A percentile compares a stretch with the other conserved stretches of the same genome.
Conservation (phyloP, 2,888 invertebrate genomes). For the Cistogaster globosa region DNA sequence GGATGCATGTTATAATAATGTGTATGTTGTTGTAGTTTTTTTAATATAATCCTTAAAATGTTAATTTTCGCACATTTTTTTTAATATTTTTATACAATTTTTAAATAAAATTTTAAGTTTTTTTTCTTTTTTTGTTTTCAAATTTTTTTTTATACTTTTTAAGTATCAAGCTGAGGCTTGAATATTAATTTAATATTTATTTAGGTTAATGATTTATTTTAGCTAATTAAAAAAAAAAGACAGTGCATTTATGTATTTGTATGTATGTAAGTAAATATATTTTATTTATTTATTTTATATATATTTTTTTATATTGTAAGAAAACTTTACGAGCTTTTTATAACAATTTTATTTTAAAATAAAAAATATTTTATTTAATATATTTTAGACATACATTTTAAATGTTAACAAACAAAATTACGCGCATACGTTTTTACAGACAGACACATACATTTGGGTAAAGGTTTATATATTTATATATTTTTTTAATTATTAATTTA, state of each 20-base stretch:
- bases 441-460: constrained; percentile 46
- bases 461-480: background rate
- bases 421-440: constrained; percentile 61
- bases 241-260: constrained; percentile 35
- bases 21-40: constrained; percentile 35
- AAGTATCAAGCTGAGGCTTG: constrained; percentile 60
- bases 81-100: constrained; percentile 56
- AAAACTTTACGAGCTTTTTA: constrained; percentile 42
- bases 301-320: constrained; percentile 29
- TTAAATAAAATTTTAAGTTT: constrained; percentile 39
- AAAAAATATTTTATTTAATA: constrained; percentile 60
- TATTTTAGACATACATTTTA: constrained; percentile 63
- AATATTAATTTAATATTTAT: constrained; percentile 37
- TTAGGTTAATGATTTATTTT: constrained; percentile 58
- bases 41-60: constrained; percentile 52
- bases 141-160: constrained; percentile 41
- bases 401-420: constrained; percentile 69
- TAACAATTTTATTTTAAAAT: constrained; percentile 57
- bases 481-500: constrained; percentile 39
- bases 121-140: background rate
- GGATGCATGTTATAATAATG: constrained; percentile 64
- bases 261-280: constrained; percentile 1
- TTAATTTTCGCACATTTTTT: constrained; percentile 49
- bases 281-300: background rate
- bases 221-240: constrained; percentile 59